A percentile compares a stretch with the other conserved stretches of the same genome.
These are phyloP conservation scores for Alloplasta piceator DNA, from an alignment of 2,888 invertebrate species.

Conservation along the genomic window DNA sequence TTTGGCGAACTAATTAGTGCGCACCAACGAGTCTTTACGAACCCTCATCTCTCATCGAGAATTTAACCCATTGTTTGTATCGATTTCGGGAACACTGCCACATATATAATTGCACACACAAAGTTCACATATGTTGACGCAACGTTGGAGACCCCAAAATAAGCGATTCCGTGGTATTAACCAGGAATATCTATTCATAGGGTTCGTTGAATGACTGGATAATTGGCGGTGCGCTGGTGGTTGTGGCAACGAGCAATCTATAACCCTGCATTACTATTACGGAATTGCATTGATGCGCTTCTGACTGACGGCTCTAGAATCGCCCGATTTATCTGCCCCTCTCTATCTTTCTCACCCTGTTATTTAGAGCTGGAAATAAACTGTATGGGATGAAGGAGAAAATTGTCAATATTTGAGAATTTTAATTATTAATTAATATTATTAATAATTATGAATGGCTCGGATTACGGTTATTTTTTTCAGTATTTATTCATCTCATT, in stretches of 20 bases:
- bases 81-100: too few species aligned
- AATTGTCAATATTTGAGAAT: too few species aligned
- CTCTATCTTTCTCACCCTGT: too few species aligned
- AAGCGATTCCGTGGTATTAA: neutral
- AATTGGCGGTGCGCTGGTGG: slow-evolving; percentile 32
- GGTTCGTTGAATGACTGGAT: slow-evolving; percentile 49
- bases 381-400: too few species aligned
- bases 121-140: neutral
- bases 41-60: too few species aligned
- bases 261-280: slow-evolving; percentile 15
- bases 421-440: too few species aligned
- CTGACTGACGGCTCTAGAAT: slow-evolving; percentile 45
- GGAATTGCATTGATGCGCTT: slow-evolving; percentile 44
- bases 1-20: neutral
- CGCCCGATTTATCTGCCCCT: neutral
- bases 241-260: slow-evolving; percentile 2
- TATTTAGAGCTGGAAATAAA: too few species aligned
- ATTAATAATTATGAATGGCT: too few species aligned
- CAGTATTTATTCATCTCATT: too few species aligned
- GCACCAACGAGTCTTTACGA: too few species aligned
- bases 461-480: too few species aligned
- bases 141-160: neutral
- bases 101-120: neutral
- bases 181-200: slow-evolving; percentile 38
- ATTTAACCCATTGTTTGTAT: too few species aligned